Evolutionary conservation across 2,797 vertebrate genomes (phyloP).

Genomic region (Lagocephalus sceleratus): DNA sequence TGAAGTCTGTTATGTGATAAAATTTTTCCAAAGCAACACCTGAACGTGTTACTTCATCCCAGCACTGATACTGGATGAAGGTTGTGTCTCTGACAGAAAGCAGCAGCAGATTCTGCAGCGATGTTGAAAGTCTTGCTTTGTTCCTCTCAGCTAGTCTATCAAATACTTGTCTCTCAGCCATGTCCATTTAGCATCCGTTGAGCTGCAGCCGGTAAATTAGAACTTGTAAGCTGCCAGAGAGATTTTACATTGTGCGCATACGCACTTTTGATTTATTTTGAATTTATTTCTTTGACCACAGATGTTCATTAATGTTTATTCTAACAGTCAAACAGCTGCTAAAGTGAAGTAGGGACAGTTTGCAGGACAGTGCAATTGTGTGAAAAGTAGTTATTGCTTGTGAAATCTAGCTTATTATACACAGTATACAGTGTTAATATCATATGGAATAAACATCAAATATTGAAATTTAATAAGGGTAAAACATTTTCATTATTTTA

Average conservation of each 20-base stretch:
- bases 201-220: slow-evolving; percentile 21
- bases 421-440: too few relatives aligned
- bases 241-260: slow-evolving; percentile 23
- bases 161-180: not conserved
- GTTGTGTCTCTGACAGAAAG: slow-evolving; percentile 28
- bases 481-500: too few relatives aligned
- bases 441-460: not conserved
- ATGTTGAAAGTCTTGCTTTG: slow-evolving; percentile 16
- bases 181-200: slow-evolving; percentile 1
- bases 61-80: slow-evolving; percentile 12
- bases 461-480: too few relatives aligned
- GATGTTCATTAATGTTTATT: slow-evolving; percentile 33
- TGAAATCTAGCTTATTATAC: too few relatives aligned
- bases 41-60: slow-evolving; percentile 6
- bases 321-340: slow-evolving; percentile 28
- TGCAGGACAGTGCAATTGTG: slow-evolving; percentile 20
- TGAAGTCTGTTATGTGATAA: slow-evolving; percentile 28
- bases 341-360: slow-evolving; percentile 34
- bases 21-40: not conserved
- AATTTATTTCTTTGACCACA: slow-evolving; percentile 48
- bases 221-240: slow-evolving; percentile 17
- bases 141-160: slow-evolving; percentile 12
- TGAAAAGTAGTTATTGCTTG: too few relatives aligned
- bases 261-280: slow-evolving; percentile 45
- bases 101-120: slow-evolving; percentile 26